phyloP scores from a whole-genome alignment of 1,140 invertebrate genomes.

The Drosophila repletoides region DNA sequence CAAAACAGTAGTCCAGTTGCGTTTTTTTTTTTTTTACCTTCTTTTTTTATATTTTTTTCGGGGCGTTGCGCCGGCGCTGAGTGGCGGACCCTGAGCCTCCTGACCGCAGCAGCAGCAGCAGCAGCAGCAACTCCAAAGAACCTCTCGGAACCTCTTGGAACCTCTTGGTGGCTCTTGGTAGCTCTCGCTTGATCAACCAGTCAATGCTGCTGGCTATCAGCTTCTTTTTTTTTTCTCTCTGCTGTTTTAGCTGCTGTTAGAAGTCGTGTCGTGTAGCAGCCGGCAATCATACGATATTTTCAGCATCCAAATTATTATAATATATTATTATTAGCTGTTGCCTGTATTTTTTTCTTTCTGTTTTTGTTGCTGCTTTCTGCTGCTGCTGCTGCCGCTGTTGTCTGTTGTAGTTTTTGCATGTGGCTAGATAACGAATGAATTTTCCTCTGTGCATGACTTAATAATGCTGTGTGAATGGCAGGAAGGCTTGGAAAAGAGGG shows the following conservation, averaged over 20 bases:
- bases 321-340: slow-evolving; percentile 81
- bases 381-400: slow-evolving; percentile 30
- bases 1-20: slow-evolving; percentile 56
- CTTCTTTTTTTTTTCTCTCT: slow-evolving; percentile 31
- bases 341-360: slow-evolving; percentile 36
- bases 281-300: slow-evolving; percentile 77
- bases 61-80: slow-evolving; percentile 66
- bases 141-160: slow-evolving; percentile 42
- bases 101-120: slow-evolving; percentile 15
- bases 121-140: neutral
- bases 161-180: too few species aligned
- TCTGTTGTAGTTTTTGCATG: slow-evolving; percentile 30
- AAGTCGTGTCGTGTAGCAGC: slow-evolving; percentile 47
- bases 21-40: neutral
- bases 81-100: slow-evolving; percentile 31
- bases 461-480: slow-evolving; percentile 48
- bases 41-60: slow-evolving; percentile 10
- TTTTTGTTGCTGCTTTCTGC: slow-evolving; percentile 15
- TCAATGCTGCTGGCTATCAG: slow-evolving; percentile 41
- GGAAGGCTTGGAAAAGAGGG: neutral
- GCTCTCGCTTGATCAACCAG: slow-evolving; percentile 59
- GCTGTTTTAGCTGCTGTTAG: slow-evolving; percentile 45
- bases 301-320: slow-evolving; percentile 82
- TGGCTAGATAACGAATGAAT: slow-evolving; percentile 31
- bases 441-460: slow-evolving; percentile 31